Conservation (phyloP, 1,140 invertebrate species). For the Brachionus rotundiformis region DNA sequence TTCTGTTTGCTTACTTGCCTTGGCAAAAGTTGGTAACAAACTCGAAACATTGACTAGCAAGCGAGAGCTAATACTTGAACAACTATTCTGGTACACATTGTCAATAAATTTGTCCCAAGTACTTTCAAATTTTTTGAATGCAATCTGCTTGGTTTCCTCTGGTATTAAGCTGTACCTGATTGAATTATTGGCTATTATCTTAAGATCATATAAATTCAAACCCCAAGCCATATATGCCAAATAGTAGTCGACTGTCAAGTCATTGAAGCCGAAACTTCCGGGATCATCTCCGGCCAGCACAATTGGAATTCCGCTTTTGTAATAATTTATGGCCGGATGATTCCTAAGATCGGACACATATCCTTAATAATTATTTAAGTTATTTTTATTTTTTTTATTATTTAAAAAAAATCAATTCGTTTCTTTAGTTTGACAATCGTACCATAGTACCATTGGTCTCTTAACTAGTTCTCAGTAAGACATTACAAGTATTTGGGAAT, state of each 20-base stretch:
- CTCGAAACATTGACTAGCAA: conserved; percentile 4
- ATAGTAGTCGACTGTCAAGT: conserved; percentile 57
- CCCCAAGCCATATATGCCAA: conserved; percentile 56
- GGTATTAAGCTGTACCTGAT: conserved; percentile 54
- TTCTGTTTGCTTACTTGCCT: neutral
- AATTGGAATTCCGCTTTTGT: conserved; percentile 55
- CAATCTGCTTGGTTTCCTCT: conserved; percentile 52
- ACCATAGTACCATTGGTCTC: too few relatives aligned
- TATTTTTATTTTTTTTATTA: too few relatives aligned
- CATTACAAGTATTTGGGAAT: too few relatives aligned
- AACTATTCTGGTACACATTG: conserved; percentile 53
- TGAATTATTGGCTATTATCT: conserved; percentile 55
- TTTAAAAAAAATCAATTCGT: too few relatives aligned
- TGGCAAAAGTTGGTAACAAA: conserved; percentile 21
- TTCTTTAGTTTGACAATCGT: too few relatives aligned
- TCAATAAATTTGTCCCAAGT: conserved; percentile 54
- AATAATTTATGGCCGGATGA: conserved; percentile 55
- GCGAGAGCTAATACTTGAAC: conserved; percentile 17
- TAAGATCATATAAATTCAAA: conserved; percentile 55
- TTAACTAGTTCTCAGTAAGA: too few relatives aligned
- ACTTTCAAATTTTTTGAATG: conserved; percentile 54
- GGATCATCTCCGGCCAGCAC: conserved; percentile 57
- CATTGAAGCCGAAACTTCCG: conserved; percentile 55
- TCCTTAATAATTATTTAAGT: conserved; percentile 6
- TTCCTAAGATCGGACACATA: conserved; percentile 55